These are phyloP conservation scores for Haemorhous mexicanus DNA, from an alignment of 2,113 vertebrate genomes.

Conservation along the genomic window DNA sequence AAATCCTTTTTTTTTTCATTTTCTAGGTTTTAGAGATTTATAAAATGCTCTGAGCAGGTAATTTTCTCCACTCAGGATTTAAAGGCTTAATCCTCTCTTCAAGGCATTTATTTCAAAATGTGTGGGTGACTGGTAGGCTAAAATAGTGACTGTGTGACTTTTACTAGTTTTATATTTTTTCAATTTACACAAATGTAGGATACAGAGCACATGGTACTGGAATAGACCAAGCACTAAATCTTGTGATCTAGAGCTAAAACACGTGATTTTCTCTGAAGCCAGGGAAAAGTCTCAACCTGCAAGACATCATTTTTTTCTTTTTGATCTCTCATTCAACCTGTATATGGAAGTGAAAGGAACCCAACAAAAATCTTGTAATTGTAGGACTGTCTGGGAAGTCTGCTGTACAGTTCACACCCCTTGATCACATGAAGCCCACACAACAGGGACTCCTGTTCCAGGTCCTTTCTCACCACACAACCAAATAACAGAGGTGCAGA, in stretches of 20 bases:
- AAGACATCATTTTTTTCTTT: not conserved
- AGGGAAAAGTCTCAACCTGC: not conserved
- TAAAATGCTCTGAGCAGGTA: not conserved
- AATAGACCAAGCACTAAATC: not conserved
- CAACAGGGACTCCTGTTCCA: not conserved
- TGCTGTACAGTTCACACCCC: not conserved
- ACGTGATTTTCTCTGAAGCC: not conserved
- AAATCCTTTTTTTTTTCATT: not conserved
- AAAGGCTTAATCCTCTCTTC: constrained; percentile 8
- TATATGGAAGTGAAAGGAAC: not conserved
- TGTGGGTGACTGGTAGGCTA: not conserved
- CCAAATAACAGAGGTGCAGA: not conserved
- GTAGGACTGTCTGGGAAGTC: not conserved
- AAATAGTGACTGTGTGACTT: not conserved
- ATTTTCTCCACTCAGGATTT: not conserved
- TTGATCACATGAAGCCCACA: not conserved
- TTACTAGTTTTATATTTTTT: not conserved
- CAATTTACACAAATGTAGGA: not conserved
- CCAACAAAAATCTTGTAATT: not conserved
- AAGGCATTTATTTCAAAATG: not conserved
- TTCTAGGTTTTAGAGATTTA: not conserved
- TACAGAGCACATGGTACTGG: not conserved
- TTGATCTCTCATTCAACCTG: not conserved
- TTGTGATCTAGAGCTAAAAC: not conserved
- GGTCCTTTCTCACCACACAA: not conserved